Evolutionary conservation across 2,113 vertebrate genomes (phyloP).

Genomic region (Istiophorus platypterus): DNA sequence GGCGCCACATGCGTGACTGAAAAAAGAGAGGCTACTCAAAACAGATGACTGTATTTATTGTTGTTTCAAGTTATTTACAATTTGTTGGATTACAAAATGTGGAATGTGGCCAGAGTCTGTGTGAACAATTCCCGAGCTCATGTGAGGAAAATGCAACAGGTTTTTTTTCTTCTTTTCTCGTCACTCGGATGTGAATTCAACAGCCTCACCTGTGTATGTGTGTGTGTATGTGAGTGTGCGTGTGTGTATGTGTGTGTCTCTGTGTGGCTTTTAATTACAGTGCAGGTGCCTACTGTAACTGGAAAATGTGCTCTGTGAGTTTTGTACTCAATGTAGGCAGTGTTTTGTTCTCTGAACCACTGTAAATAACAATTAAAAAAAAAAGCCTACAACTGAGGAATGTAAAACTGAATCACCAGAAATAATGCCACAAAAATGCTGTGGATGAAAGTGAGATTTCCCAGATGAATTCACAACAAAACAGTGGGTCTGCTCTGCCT

Average conservation of each 20-base stretch:
- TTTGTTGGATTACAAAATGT: constrained; percentile 74
- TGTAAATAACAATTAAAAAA: constrained; percentile 30
- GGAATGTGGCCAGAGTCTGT: constrained; percentile 72
- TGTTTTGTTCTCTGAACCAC: constrained; percentile 63
- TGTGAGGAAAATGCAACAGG: constrained; percentile 45
- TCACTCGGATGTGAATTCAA: constrained; percentile 38
- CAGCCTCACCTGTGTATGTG: not conserved
- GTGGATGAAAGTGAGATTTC: constrained; percentile 45
- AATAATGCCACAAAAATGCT: constrained; percentile 40
- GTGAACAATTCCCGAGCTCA: constrained; percentile 33
- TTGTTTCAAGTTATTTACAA: constrained; percentile 78
- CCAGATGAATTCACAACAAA: constrained; percentile 51
- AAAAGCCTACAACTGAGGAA: constrained; percentile 40
- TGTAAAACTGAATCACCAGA: constrained; percentile 56
- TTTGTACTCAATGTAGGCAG: constrained; percentile 81
- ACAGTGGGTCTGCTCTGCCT: constrained; percentile 27
- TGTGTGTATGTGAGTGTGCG: not conserved
- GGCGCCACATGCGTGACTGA: constrained; percentile 56
- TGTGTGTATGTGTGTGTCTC: not conserved
- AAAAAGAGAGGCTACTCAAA: constrained; percentile 51
- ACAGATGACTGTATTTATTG: constrained; percentile 72
- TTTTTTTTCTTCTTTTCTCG: constrained; percentile 39
- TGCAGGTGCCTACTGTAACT: constrained; percentile 51
- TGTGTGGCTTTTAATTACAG: not conserved
- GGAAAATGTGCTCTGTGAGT: constrained; percentile 67